Percentiles rank a stretch among this genome's conserved stretches.
These are phyloP conservation scores for Chymomyza costata DNA, from an alignment of 1,140 invertebrate species.

Conservation along the genomic window DNA sequence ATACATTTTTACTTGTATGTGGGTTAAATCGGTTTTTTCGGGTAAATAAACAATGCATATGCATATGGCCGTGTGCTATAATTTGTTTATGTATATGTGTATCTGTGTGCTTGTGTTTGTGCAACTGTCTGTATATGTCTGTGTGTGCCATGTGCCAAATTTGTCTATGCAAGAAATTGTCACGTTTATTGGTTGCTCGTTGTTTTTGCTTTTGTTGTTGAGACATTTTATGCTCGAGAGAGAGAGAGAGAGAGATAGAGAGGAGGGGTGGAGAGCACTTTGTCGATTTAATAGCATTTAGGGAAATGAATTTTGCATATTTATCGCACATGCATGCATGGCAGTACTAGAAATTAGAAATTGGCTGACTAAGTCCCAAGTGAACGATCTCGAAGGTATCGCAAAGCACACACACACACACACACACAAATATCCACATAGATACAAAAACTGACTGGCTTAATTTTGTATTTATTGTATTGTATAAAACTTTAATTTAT, in stretches of 20 bases:
- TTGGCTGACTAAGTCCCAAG: too few species aligned
- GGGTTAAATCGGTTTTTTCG: conserved; percentile 17
- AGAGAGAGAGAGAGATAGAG: too few species aligned
- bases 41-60: conserved; percentile 46
- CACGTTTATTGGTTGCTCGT: conserved; percentile 36
- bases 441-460: not conserved
- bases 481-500: too few species aligned
- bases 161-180: conserved; percentile 38
- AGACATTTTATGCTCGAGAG: too few species aligned
- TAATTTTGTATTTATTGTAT: too few species aligned
- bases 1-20: conserved; percentile 21
- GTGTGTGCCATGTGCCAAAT: conserved; percentile 12
- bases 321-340: too few species aligned
- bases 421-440: conserved; percentile 5
- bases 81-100: not conserved
- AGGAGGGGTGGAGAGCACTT: too few species aligned
- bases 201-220: not conserved
- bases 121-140: not conserved
- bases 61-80: too few species aligned
- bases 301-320: too few species aligned
- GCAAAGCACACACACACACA: conserved; percentile 8
- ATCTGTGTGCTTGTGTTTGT: not conserved
- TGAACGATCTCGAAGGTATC: too few species aligned
- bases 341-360: too few species aligned
- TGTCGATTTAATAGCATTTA: too few species aligned